These are phyloP conservation scores for Meleagris gallopavo DNA, from an alignment of 2,113 vertebrate genomes.

Conservation along the genomic window DNA sequence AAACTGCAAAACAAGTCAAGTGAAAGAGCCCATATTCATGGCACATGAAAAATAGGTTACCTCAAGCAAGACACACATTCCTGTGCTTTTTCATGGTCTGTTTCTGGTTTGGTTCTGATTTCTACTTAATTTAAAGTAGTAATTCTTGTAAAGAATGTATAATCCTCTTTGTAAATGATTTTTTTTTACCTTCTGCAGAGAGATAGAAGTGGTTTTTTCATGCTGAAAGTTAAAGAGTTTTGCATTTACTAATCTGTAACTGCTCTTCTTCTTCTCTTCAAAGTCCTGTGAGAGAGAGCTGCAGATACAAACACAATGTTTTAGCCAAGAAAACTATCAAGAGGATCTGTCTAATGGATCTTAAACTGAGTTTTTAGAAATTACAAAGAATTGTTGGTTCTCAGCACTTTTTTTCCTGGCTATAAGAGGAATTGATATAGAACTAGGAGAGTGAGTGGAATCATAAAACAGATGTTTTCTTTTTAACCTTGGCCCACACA, in stretches of 20 bases:
- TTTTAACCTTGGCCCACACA: not conserved
- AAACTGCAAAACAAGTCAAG: constrained; percentile 46
- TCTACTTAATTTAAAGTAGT: not conserved
- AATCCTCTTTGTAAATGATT: not conserved
- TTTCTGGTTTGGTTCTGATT: not conserved
- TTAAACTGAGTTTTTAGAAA: not conserved
- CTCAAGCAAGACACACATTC: not conserved
- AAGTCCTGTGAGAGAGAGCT: not conserved
- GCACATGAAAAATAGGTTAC: constrained; percentile 23
- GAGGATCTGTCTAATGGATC: not conserved
- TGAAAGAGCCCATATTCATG: constrained; percentile 20
- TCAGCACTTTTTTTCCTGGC: not conserved
- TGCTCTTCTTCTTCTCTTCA: not conserved
- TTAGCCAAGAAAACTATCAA: not conserved
- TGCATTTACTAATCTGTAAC: not conserved
- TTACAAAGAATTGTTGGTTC: not conserved
- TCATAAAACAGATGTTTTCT: constrained; percentile 1
- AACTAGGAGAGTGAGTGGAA: not conserved
- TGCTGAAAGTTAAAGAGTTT: not conserved
- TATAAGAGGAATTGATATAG: not conserved
- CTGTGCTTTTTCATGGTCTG: not conserved
- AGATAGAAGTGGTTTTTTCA: not conserved
- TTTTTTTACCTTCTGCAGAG: not conserved
- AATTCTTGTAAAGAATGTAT: not conserved
- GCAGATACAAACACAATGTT: not conserved